These are phyloP conservation scores for Cliona cf. orientalis DNA, from an alignment of 37 sponge, comb jelly and placozoan genomes.

Conservation along the genomic window DNA sequence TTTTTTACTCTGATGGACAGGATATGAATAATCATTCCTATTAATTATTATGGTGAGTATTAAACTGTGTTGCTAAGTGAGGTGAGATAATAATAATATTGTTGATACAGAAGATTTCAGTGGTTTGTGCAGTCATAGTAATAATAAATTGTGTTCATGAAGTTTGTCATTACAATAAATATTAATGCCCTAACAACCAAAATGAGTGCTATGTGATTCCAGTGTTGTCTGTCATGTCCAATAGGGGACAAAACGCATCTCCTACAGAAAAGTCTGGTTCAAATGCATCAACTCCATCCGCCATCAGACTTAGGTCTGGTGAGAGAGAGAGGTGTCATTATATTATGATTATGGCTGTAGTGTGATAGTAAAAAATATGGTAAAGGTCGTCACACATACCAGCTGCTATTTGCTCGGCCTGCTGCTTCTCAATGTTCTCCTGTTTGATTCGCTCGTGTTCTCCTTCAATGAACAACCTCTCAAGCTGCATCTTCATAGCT, in stretches of 20 bases:
- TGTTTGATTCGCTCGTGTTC: conserved; percentile 49
- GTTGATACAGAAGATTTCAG: neutral
- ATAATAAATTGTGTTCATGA: neutral
- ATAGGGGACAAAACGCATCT: conserved; percentile 26
- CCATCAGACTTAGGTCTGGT: conserved; percentile 55
- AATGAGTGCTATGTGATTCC: conserved; percentile 46
- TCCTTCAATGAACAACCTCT: conserved; percentile 39
- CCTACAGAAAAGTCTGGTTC: conserved; percentile 48
- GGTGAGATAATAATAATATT: too few species aligned
- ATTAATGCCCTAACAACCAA: neutral
- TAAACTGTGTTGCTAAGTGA: too few species aligned
- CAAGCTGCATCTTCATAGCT: conserved; percentile 27
- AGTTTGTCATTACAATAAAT: neutral
- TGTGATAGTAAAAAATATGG: neutral
- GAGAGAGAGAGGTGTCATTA: neutral
- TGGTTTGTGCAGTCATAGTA: neutral
- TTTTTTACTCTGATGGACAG: too few species aligned
- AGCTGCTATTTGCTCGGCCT: conserved; percentile 53
- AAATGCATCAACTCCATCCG: conserved; percentile 11
- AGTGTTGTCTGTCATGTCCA: conserved; percentile 19
- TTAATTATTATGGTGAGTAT: too few species aligned
- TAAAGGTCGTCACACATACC: conserved; percentile 11
- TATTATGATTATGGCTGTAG: neutral
- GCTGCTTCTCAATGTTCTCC: conserved; percentile 45
- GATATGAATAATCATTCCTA: too few species aligned